Conservation (phyloP, 37 sponge, comb jelly and placozoan species). For the Eunapius fragilis region DNA sequence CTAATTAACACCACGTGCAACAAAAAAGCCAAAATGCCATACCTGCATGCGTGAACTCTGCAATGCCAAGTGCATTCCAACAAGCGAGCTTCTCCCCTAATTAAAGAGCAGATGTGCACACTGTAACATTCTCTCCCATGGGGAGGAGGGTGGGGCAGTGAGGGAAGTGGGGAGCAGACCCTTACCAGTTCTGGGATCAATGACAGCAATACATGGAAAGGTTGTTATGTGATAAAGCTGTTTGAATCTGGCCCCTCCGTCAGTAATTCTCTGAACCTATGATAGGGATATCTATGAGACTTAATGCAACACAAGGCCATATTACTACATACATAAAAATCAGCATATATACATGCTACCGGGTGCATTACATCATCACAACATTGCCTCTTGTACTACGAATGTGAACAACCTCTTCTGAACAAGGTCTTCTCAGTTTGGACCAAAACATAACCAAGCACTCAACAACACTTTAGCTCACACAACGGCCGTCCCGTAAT, state of each 20-base stretch:
- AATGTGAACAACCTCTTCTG: too few relatives aligned
- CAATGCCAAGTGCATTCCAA: slow-evolving; percentile 38
- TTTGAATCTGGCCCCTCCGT: slow-evolving; percentile 63
- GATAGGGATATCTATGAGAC: not conserved
- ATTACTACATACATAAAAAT: too few relatives aligned
- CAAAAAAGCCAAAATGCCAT: too few relatives aligned
- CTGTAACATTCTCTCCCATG: not conserved
- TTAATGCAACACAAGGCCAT: too few relatives aligned
- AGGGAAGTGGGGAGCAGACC: not conserved
- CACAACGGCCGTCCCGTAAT: too few relatives aligned
- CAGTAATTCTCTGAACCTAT: slow-evolving; percentile 67
- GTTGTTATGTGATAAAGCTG: slow-evolving; percentile 69
- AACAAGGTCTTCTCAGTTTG: too few relatives aligned
- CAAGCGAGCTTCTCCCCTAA: slow-evolving; percentile 65
- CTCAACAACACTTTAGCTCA: too few relatives aligned
- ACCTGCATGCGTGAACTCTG: slow-evolving; percentile 31
- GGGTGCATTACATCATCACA: too few relatives aligned
- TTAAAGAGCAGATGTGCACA: not conserved
- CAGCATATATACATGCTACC: too few relatives aligned
- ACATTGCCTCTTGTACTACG: too few relatives aligned
- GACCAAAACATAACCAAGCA: too few relatives aligned
- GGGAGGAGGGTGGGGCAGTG: not conserved
- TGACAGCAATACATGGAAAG: slow-evolving; percentile 81
- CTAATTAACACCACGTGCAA: too few relatives aligned
- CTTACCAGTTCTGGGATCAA: slow-evolving; percentile 91